phyloP scores from a whole-genome alignment of 2,113 vertebrate genomes.

The Scortum barcoo region DNA sequence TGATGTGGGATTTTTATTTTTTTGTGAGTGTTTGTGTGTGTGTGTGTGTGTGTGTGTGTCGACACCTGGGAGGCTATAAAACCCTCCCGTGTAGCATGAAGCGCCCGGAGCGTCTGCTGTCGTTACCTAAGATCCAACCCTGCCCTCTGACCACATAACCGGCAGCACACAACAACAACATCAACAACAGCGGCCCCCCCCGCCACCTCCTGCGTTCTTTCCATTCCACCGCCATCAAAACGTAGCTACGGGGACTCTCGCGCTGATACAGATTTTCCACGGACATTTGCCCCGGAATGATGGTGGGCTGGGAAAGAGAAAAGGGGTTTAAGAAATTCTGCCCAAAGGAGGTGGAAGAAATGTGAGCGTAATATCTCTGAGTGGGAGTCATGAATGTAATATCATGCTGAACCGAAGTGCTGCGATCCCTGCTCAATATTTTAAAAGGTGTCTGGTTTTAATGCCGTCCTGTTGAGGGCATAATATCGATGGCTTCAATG shows the following conservation, averaged over 20 bases:
- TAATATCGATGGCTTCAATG: conserved; percentile 47
- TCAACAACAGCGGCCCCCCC: too few relatives aligned
- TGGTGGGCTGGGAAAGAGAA: conserved; percentile 36
- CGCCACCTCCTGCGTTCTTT: conserved; percentile 24
- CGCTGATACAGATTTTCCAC: conserved; percentile 63
- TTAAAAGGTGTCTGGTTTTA: conserved; percentile 69
- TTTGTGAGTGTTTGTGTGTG: too few relatives aligned
- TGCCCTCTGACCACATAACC: conserved; percentile 62
- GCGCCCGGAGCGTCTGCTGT: conserved; percentile 58
- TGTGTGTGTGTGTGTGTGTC: too few relatives aligned
- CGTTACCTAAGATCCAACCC: conserved; percentile 65
- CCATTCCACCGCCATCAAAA: conserved; percentile 58
- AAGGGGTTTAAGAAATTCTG: conserved; percentile 57
- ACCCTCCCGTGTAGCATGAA: conserved; percentile 50
- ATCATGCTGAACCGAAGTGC: conserved; percentile 60
- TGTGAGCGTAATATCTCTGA: conserved; percentile 78
- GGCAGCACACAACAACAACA: conserved; percentile 27
- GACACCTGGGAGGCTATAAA: conserved; percentile 62
- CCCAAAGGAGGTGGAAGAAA: conserved; percentile 78
- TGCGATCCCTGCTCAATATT: conserved; percentile 75
- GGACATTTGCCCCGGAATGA: conserved; percentile 66
- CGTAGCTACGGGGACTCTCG: conserved; percentile 58
- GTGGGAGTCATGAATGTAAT: conserved; percentile 74
- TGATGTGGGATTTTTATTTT: conserved; percentile 32
- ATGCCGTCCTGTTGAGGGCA: conserved; percentile 47